Evolutionary conservation across 2,113 vertebrate species (phyloP).

Genomic region (Columba janthina): DNA sequence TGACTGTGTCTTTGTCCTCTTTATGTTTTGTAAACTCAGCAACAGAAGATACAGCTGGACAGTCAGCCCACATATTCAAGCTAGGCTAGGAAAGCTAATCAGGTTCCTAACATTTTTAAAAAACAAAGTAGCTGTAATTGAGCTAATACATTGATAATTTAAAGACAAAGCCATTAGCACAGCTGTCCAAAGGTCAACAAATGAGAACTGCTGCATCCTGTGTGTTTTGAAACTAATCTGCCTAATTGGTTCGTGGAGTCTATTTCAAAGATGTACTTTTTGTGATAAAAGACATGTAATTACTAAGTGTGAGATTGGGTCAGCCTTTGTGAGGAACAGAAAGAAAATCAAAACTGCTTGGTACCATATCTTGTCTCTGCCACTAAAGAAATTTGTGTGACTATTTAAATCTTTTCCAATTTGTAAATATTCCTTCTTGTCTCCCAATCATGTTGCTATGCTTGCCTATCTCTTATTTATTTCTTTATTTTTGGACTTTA

Average conservation of each 20-base stretch:
- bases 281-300: slow-evolving; percentile 16
- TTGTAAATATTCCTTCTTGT: not conserved
- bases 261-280: slow-evolving; percentile 24
- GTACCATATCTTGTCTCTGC: not conserved
- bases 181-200: slow-evolving; percentile 8
- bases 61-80: not conserved
- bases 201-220: not conserved
- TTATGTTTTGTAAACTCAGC: slow-evolving; percentile 12
- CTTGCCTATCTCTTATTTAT: not conserved
- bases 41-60: not conserved
- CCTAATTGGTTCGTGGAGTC: slow-evolving; percentile 24
- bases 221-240: slow-evolving; percentile 40
- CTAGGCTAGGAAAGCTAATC: not conserved
- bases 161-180: slow-evolving; percentile 42
- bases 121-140: not conserved
- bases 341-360: not conserved
- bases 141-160: not conserved
- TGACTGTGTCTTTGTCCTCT: slow-evolving; percentile 21
- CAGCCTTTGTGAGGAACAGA: not conserved
- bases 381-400: not conserved
- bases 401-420: not conserved
- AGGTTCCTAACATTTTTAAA: slow-evolving; percentile 27
- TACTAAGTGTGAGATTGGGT: not conserved
- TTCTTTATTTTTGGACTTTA: not conserved
- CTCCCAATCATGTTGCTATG: not conserved